Percentiles rank a stretch among this genome's conserved stretches.
These are phyloP conservation scores for Ichneumoninae sp. DNA, from an alignment of 2,888 invertebrate genomes.

Conservation along the genomic window DNA sequence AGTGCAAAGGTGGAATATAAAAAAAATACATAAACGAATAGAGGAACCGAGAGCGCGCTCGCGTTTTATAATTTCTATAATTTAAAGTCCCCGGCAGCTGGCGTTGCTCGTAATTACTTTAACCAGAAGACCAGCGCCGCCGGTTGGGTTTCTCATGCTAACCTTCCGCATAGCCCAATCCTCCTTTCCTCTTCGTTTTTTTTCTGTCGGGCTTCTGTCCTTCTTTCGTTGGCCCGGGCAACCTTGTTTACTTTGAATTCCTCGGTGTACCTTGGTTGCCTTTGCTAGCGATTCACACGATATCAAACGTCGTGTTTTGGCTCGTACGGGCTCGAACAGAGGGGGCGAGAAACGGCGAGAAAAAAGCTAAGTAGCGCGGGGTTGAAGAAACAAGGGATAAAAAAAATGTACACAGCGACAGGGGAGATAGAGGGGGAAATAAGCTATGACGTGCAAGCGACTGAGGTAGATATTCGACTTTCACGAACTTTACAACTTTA, in stretches of 20 bases:
- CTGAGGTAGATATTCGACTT: constrained; percentile 29
- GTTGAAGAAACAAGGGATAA: constrained; percentile 17
- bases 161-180: constrained; percentile 43
- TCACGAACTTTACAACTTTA: constrained; percentile 41
- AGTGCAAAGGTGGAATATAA: constrained; percentile 56
- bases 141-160: constrained; percentile 61
- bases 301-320: constrained; percentile 71
- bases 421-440: background rate
- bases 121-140: constrained; percentile 80
- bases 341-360: constrained; percentile 11
- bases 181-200: constrained; percentile 57
- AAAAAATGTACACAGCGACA: constrained; percentile 2
- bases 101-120: constrained; percentile 84
- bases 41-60: constrained; percentile 71
- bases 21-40: constrained; percentile 63
- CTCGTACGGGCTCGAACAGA: constrained; percentile 10
- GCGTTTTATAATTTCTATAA: constrained; percentile 84
- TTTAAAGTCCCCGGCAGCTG: constrained; percentile 84
- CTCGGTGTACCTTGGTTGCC: constrained; percentile 63
- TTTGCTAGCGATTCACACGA: constrained; percentile 73
- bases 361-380: constrained; percentile 16
- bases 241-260: constrained; percentile 70
- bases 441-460: constrained; percentile 35
- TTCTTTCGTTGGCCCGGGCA: constrained; percentile 53
- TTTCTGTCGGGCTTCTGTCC: constrained; percentile 57